Evolutionary conservation across 2,888 invertebrate species (phyloP).

Genomic region (Drosophila multiciliata): DNA sequence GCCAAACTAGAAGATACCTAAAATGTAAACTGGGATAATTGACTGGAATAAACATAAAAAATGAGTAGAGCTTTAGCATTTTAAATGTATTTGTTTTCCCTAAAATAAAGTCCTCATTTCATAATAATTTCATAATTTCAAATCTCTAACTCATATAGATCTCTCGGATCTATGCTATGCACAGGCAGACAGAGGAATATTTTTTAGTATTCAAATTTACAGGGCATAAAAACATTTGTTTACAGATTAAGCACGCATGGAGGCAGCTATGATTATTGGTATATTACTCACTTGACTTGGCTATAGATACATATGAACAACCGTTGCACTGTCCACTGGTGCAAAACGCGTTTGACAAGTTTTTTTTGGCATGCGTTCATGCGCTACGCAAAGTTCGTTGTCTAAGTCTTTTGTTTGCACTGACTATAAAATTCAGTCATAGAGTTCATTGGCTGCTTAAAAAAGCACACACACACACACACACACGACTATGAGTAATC

Average conservation of each 20-base stretch:
- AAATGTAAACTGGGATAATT: not conserved
- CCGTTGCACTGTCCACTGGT: conserved; percentile 59
- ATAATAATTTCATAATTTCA: not conserved
- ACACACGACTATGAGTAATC: conserved; percentile 22
- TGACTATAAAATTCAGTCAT: conserved; percentile 51
- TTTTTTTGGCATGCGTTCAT: conserved; percentile 65
- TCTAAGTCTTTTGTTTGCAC: conserved; percentile 76
- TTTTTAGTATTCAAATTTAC: not conserved
- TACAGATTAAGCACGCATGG: conserved; percentile 12
- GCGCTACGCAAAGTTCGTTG: conserved; percentile 65
- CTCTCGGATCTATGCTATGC: not conserved
- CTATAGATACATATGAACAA: conserved; percentile 33
- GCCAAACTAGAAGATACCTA: not conserved
- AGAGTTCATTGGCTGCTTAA: conserved; percentile 72
- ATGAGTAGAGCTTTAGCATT: not conserved
- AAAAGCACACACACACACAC: conserved; percentile 23
- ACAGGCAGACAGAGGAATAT: not conserved
- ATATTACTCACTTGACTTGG: conserved; percentile 8
- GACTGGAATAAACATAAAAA: not conserved
- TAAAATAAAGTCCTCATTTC: not conserved
- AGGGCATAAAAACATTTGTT: not conserved
- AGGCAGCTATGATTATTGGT: conserved; percentile 16
- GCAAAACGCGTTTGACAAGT: conserved; percentile 63
- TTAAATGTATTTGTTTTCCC: not conserved
- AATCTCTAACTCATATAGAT: not conserved